Evolutionary conservation across 2,888 invertebrate genomes (phyloP), one percentile per base, ranked within the genome.

Genomic region (Diadegma fenestrale): DNA sequence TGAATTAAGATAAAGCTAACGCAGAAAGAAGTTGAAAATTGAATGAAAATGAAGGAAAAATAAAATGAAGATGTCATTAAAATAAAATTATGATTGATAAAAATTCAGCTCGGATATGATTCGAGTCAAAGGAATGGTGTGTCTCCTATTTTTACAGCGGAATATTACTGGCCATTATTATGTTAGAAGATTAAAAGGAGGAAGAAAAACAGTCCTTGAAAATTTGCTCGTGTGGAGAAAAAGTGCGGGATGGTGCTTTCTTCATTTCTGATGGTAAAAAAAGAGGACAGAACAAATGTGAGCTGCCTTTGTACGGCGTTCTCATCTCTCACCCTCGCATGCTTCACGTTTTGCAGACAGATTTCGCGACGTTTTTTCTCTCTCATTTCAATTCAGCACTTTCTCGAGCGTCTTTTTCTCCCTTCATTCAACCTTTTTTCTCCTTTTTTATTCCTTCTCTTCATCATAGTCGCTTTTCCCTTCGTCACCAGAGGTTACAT

Each of bases 311-410:
- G 33, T 66, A 33, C 33, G 66, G 66, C 41, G 22, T 43, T 41
- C 41, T 45, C 63, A 14, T 68, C 14, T 43, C 43, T 43, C 43
- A 58, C 58, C 26, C 58, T 58, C 26, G n/a, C n/a, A 14, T 22
- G 68, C 26, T 45, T 19, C 43, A 43, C 68, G 26, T 68, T 43
- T 68, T 22, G 26, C 73, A 58, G 58, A 72, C 77, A 72, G 73
- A 73, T 78, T 80, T 77, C 68, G 43, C 33, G n/a, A 58, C 41
- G 66, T 75, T 69, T 63, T 61, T 72, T 48, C 33, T 51, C 64
- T 63, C 84, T 84, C 71, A 79, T 80, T 76, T 80, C 76, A 71
- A 84, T 72, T 71, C 76, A 37, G 61, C 26, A 71, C 68, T 54
- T 78, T 68, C 73, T 71, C 80, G 41, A 66, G 5, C 63, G 37